Conservation (phyloP, 2,113 vertebrate species). For the Falco punctatus region DNA sequence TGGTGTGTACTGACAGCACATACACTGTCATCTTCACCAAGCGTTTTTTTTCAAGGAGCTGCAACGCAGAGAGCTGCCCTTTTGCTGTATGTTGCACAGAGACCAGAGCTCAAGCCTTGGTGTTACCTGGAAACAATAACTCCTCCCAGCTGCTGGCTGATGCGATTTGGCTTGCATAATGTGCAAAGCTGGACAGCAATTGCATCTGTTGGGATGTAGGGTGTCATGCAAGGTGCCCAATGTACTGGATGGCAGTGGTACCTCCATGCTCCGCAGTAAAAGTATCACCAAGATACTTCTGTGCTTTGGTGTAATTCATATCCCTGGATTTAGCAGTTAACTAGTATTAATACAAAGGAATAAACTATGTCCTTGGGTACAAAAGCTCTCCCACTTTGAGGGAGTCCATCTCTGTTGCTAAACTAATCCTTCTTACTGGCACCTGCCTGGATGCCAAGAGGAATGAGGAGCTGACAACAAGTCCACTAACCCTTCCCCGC, state of each 20-base stretch:
- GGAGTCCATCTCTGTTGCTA: background rate
- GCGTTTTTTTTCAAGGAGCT: background rate
- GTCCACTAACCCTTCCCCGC: background rate
- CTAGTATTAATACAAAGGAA: background rate
- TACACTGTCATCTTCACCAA: background rate
- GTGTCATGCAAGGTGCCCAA: background rate
- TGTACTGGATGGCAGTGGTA: accelerated
- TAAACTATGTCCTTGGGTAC: background rate
- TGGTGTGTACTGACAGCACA: background rate
- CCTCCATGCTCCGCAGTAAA: accelerated
- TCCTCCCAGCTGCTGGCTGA: background rate
- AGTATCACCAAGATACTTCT: background rate
- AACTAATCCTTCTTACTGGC: background rate
- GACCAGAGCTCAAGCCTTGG: background rate
- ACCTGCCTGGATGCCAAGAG: background rate
- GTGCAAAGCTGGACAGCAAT: background rate
- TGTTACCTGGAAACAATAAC: background rate
- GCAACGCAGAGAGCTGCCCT: background rate
- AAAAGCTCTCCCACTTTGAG: background rate
- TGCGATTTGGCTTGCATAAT: background rate
- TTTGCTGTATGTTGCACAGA: background rate
- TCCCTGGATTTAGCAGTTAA: background rate
- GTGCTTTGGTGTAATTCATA: background rate
- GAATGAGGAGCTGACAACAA: background rate
- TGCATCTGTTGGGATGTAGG: background rate